Evolutionary conservation across 2,888 invertebrate species (phyloP), one percentile per base, ranked within the genome.

Genomic region (Atethmia centrago): DNA sequence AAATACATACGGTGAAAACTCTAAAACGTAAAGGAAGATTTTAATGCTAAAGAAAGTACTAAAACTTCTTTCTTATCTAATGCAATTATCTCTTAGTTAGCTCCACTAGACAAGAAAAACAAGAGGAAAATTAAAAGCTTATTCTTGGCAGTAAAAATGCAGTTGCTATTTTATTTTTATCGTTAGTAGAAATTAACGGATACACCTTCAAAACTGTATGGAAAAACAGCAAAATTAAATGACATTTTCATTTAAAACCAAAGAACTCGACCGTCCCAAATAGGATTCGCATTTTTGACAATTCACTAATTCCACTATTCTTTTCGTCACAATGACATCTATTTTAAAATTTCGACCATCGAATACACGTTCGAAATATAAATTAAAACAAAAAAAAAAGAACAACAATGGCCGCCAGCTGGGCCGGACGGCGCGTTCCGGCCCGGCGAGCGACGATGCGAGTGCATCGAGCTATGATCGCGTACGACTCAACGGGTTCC

Each of bases 401-500:
- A 67, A 76, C 45, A 70, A 80, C 85, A 86, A 82, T 79, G 82
- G 83, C 81, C 78, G 87, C 79, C 91, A 88, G 87, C 87, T 88
- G 88, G 80, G 80, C 82, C 87, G 86, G 90, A 86, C 89, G 88
- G 87, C 87, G 85, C 88, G 90, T 92, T 91, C 90, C 93, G 89
- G 89, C 77, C 88, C 88, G 87, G 74, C 87, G 91, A 85, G 85
- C 88, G 89, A 88, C 89, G 90, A 89, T 87, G 88, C 86, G 87
- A 88, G 87, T 89, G 90, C 92, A 92, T 83, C 85, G 85, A 84
- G 82, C 82, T 90, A 88, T 91, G 86, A 89, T 88, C 85, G 83
- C 77, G 69, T 80, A 79, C 84, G 84, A 74, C 58, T 79, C 79
- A 84, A 77, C 84, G 81, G 79, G 81, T 66, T 77, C 71, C 58